These are phyloP conservation scores for Trichogramma pretiosum DNA, from an alignment of 1,140 invertebrate genomes.

Conservation along the genomic window DNA sequence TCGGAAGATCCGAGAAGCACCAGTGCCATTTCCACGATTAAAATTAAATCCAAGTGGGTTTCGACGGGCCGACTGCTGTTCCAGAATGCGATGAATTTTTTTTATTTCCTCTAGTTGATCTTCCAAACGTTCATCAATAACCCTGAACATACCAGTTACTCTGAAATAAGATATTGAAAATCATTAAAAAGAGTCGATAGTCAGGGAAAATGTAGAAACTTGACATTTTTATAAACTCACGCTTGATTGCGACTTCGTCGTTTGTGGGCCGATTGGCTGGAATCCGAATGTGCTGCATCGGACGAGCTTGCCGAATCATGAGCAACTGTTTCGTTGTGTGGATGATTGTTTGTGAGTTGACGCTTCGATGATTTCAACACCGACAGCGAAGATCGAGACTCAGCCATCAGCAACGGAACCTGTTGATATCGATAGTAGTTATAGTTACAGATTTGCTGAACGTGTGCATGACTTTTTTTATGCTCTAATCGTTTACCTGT, in stretches of 20 bases:
- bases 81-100: conserved; percentile 38
- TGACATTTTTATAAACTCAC: no score
- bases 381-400: conserved; percentile 43
- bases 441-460: no score
- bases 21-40: no score
- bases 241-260: conserved; percentile 33
- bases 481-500: conserved; percentile 35
- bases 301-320: conserved; percentile 46
- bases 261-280: conserved; percentile 44
- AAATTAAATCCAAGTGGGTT: no score
- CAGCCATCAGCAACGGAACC: conserved; percentile 42
- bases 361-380: conserved; percentile 44
- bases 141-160: conserved; percentile 35
- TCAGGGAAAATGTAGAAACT: no score
- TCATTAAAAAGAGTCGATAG: no score
- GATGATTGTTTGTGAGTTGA: conserved; percentile 40
- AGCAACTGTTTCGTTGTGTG: conserved; percentile 35
- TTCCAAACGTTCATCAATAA: conserved; percentile 35
- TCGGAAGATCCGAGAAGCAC: conserved; percentile 30
- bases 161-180: conserved; percentile 31
- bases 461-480: conserved; percentile 16
- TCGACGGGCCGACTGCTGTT: conserved; percentile 39
- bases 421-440: no score
- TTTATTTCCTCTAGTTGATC: conserved; percentile 40
- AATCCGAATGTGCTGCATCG: conserved; percentile 44